Percentiles rank a stretch among this genome's conserved stretches.
phyloP scores from a whole-genome alignment of 2,113 vertebrate species.

The Brachyistius frenatus region DNA sequence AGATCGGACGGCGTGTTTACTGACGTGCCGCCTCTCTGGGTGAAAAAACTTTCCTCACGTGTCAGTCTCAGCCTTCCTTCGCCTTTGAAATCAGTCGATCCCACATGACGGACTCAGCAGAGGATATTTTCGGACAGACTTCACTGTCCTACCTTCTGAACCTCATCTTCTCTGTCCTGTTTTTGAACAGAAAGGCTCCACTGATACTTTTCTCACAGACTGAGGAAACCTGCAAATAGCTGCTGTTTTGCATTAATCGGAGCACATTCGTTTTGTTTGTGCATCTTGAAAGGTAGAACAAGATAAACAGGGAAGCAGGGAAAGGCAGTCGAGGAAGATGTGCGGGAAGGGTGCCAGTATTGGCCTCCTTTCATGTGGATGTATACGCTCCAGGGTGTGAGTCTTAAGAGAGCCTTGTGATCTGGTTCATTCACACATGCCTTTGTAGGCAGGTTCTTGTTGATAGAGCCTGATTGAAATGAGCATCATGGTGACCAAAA shows the following conservation, averaged over 20 bases:
- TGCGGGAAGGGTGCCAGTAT: not conserved
- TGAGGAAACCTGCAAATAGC: not conserved
- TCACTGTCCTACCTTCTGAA: slow-evolving; percentile 10
- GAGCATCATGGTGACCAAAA: not conserved
- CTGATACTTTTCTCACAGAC: not conserved
- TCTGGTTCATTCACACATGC: slow-evolving; percentile 25
- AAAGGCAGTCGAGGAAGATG: slow-evolving; percentile 3
- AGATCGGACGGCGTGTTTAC: slow-evolving; percentile 28
- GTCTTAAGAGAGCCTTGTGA: slow-evolving; percentile 70
- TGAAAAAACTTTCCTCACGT: slow-evolving; percentile 32
- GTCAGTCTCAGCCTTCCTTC: slow-evolving; percentile 14
- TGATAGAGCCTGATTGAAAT: slow-evolving; percentile 27
- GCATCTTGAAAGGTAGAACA: slow-evolving; percentile 2
- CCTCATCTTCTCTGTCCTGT: slow-evolving; percentile 9
- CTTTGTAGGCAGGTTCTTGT: slow-evolving; percentile 34
- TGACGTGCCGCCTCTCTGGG: slow-evolving; percentile 7
- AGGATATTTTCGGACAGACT: slow-evolving; percentile 36
- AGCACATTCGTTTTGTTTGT: not conserved
- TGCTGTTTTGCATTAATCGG: not conserved
- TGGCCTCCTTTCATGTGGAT: slow-evolving; percentile 52
- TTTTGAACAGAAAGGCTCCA: not conserved
- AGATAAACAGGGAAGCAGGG: not conserved
- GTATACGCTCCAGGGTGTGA: slow-evolving; percentile 38
- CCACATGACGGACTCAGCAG: not conserved
- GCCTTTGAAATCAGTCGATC: slow-evolving; percentile 39